phyloP scores from a whole-genome alignment of 2,888 invertebrate genomes.

The Amiota mariae region DNA sequence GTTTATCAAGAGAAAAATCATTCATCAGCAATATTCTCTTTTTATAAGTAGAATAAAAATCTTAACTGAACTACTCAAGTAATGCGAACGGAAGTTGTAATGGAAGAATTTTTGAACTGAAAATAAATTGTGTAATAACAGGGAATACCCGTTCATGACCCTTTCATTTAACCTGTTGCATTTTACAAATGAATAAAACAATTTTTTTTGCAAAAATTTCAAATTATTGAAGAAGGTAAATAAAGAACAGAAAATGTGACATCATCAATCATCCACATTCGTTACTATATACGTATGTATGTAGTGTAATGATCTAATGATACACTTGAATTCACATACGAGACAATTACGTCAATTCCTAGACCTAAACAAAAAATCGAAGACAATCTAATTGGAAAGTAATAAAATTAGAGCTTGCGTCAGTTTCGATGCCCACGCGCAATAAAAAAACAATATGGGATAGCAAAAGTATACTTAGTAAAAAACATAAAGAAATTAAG shows the following conservation, averaged over 20 bases:
- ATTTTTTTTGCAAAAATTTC: too few species aligned
- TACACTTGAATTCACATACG: neutral
- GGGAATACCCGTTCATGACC: neutral
- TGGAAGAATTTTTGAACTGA: too few species aligned
- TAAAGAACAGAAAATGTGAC: too few species aligned
- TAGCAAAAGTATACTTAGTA: slow-evolving; percentile 19
- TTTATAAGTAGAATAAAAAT: too few species aligned
- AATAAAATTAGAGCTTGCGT: slow-evolving; percentile 59
- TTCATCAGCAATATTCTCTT: too few species aligned
- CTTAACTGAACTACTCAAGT: too few species aligned
- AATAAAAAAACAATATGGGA: slow-evolving; percentile 13
- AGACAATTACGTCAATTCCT: slow-evolving; percentile 19
- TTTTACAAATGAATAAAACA: neutral
- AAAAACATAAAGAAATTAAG: slow-evolving; percentile 7
- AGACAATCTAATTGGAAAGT: slow-evolving; percentile 55
- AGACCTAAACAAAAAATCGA: slow-evolving; percentile 12
- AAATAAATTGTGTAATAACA: too few species aligned
- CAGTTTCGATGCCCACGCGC: slow-evolving; percentile 52
- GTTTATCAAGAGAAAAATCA: too few species aligned
- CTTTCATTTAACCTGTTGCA: slow-evolving; percentile 46
- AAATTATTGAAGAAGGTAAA: too few species aligned
- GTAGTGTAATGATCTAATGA: neutral
- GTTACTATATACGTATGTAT: neutral
- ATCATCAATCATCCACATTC: too few species aligned
- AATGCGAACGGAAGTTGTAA: too few species aligned